Base-by-base conservation (phyloP, 1,140 invertebrate species). In the Zaprionus ornatus region DNA sequence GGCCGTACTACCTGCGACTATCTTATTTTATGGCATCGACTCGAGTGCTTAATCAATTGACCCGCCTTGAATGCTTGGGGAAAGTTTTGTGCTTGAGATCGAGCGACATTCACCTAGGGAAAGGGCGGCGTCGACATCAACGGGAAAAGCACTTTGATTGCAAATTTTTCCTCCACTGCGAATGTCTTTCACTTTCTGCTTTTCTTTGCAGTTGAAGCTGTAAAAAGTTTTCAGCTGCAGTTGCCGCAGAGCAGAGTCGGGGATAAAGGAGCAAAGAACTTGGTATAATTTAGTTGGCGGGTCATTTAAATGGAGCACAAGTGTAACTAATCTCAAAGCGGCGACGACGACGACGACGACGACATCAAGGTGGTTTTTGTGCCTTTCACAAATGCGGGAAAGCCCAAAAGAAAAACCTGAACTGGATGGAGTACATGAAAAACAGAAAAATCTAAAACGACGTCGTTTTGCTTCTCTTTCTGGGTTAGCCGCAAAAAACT, bases 241-340 rank as follows among this genome's bases (percentile, higher is more conserved):
- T 6, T 7, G 25, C 25, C 57, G 50, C 42, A 48, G 15, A 48
- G 29, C 29, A 32, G 37, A n/a, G 13, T 40, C 15, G 37, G 37
- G 9, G 29, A 9, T 40, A 6, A 59, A 59, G 21, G 7, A 25
- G 59, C 21, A 48, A 19, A 77, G 70, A 77, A 68, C 27, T 77
- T 77, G 17, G 70, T 70, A 74, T 77, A 77, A 77, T 77, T 74
- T 74, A 67, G 63, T 73, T 67, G 50, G 25, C 50, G 37, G 48
- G 56, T 45, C 70, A 77, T 77, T 77, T 76, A 90, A 88, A 85
- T 88, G 84, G 84, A 88, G 84, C 84, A 90, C 81, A 88, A 88
- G 84, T 88, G 84, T 88, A 88, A 81, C 84, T 90, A 90, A 88
- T 90, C 84, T 90, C 72, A 65, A 75, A 74, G 70, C 74, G 52